Evolutionary conservation across 1,140 invertebrate genomes (phyloP).

Genomic region (Alviniconcha marisindica): DNA sequence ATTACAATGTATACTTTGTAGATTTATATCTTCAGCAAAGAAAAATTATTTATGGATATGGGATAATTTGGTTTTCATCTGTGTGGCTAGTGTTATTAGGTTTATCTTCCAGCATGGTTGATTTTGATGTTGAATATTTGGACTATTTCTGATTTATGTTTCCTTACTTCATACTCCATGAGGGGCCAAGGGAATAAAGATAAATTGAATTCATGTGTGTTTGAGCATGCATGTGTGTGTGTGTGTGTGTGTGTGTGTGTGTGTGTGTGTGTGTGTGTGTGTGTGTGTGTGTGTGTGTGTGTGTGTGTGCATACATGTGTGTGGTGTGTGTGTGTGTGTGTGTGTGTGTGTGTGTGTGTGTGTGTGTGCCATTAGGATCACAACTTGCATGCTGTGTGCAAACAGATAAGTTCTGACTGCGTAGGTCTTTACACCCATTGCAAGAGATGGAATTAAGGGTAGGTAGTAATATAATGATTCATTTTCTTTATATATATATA

Average conservation of each 20-base stretch:
- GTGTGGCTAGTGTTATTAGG: background rate
- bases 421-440: too few species aligned
- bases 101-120: background rate
- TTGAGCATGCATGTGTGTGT: background rate
- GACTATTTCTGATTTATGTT: background rate
- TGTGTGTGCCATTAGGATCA: too few species aligned
- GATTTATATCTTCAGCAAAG: too few species aligned
- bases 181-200: background rate
- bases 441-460: too few species aligned
- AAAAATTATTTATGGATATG: background rate
- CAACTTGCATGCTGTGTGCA: too few species aligned
- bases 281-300: background rate
- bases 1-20: too few species aligned
- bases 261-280: background rate
- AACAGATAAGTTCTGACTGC: too few species aligned
- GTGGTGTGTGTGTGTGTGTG: background rate
- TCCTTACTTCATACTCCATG: background rate
- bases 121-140: background rate
- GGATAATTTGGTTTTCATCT: background rate
- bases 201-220: background rate
- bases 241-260: background rate
- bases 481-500: too few species aligned
- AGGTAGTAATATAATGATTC: too few species aligned
- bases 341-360: background rate
- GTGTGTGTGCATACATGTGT: background rate